A percentile compares a stretch with the other conserved stretches of the same genome.
phyloP scores from a whole-genome alignment of 2,113 vertebrate species.

The Zosterops borbonicus region DNA sequence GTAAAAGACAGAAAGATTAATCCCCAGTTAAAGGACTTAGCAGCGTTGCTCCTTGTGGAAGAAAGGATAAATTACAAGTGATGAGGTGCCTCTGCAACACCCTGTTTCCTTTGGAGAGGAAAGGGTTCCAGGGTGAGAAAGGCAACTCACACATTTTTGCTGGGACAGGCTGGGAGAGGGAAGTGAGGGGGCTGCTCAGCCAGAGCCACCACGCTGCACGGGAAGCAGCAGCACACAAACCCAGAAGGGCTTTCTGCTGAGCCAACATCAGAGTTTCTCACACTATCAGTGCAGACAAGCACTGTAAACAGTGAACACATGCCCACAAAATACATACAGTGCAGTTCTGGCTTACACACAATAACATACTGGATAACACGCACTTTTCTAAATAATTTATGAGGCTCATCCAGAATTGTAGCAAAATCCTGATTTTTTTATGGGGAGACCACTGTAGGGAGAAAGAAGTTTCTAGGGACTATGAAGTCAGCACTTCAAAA shows the following conservation, averaged over 20 bases:
- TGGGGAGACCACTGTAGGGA: background rate
- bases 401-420: background rate
- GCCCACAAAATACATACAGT: background rate
- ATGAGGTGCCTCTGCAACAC: background rate
- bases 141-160: background rate
- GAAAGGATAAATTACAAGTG: background rate
- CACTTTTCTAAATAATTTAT: background rate
- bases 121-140: background rate
- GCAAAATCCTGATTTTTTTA: background rate
- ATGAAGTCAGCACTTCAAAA: background rate
- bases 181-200: background rate
- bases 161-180: background rate
- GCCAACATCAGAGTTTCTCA: rapidly evolving
- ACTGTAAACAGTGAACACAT: background rate
- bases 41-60: background rate
- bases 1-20: background rate
- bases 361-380: background rate
- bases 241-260: background rate
- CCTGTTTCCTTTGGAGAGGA: background rate
- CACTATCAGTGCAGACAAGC: background rate
- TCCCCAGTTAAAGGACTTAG: background rate
- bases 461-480: background rate
- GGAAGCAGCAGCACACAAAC: background rate
- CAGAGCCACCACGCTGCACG: rapidly evolving
- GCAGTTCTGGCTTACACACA: background rate